Percentiles rank a stretch among this genome's conserved stretches.
phyloP scores from a whole-genome alignment of 2,888 invertebrate species.

The Urechis unicinctus region DNA sequence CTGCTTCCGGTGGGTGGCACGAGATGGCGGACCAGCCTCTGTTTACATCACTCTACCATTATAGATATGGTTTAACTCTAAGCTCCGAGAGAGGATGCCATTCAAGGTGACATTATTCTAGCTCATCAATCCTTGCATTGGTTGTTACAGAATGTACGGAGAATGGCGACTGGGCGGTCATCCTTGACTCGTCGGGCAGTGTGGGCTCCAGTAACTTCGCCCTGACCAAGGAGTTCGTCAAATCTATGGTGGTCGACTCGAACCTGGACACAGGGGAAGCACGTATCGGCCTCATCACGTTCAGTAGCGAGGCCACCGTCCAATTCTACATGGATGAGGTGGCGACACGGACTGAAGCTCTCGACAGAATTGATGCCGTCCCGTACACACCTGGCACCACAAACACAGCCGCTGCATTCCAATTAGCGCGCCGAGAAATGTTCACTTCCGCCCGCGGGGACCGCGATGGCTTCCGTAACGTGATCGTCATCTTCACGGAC shows the following conservation, averaged over 20 bases:
- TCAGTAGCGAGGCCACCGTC: neutral
- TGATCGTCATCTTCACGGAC: neutral
- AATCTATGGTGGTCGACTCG: neutral
- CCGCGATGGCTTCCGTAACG: neutral
- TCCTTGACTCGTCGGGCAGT: neutral
- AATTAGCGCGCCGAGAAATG: neutral
- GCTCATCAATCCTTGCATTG: too few relatives aligned
- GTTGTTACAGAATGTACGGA: too few relatives aligned
- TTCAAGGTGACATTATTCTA: too few relatives aligned
- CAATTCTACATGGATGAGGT: neutral
- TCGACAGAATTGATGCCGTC: neutral
- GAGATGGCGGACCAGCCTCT: too few relatives aligned
- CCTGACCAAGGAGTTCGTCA: neutral
- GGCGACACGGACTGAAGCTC: too few relatives aligned
- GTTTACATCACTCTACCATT: too few relatives aligned
- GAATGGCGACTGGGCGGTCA: too few relatives aligned
- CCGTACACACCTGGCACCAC: neutral
- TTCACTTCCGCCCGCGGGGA: neutral
- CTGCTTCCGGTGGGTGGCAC: neutral
- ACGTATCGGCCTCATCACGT: neutral
- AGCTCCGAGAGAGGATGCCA: too few relatives aligned
- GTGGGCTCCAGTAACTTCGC: neutral
- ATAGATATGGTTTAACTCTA: too few relatives aligned
- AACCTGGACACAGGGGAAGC: neutral
- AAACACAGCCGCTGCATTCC: neutral